These are phyloP conservation scores for Pseudopodoces humilis DNA, from an alignment of 2,113 vertebrate species.

Conservation along the genomic window DNA sequence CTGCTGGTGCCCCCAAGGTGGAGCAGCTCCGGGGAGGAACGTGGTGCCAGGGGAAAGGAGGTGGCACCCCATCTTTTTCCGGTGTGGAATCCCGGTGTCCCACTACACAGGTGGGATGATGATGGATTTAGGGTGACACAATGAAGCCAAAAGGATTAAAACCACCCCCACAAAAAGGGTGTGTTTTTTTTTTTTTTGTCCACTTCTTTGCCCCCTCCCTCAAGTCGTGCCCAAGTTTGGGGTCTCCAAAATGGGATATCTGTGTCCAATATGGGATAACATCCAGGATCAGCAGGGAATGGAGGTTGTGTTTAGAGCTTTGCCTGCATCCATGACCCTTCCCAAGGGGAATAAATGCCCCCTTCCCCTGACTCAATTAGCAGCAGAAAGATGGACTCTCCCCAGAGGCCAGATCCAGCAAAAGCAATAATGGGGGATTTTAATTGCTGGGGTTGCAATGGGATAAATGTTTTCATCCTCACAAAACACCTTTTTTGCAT, in stretches of 20 bases:
- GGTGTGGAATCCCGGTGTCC: fast-evolving
- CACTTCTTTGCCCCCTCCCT: neutral
- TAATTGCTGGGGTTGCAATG: fast-evolving
- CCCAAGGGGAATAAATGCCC: fast-evolving
- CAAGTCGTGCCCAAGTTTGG: neutral
- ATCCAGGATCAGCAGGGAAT: neutral
- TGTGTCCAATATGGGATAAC: neutral
- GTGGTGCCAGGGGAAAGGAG: neutral
- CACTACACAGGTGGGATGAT: fast-evolving
- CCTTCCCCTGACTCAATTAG: fast-evolving
- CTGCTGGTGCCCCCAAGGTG: neutral
- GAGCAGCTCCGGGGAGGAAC: neutral
- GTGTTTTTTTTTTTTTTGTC: fast-evolving
- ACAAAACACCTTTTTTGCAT: fast-evolving
- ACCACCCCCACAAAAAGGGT: fast-evolving
- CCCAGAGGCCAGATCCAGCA: neutral
- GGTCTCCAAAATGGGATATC: neutral
- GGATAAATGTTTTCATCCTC: neutral
- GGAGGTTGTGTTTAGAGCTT: neutral
- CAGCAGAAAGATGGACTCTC: neutral
- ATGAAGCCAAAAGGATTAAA: neutral
- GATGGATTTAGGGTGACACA: fast-evolving
- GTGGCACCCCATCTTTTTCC: neutral
- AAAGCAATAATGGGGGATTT: neutral
- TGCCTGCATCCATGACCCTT: neutral